Evolutionary conservation across 2,888 invertebrate genomes (phyloP), one percentile per base, ranked within the genome.

Genomic region (Girardia tigrina): DNA sequence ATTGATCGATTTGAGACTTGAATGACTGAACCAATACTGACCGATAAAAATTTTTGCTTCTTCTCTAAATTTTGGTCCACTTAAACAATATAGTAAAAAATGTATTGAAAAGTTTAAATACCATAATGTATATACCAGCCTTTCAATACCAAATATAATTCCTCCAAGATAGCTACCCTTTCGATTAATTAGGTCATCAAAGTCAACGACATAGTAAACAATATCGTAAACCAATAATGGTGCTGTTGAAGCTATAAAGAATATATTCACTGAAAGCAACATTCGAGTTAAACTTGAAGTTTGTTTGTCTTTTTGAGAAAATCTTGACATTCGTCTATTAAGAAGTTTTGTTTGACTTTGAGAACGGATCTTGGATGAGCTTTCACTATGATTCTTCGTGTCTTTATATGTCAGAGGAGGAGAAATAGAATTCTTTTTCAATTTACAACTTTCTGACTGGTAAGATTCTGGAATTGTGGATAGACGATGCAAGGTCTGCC

Each of bases 61-160:
- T 4, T 74, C 75, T 6, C 75, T 28, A 28, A 75, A 75, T 8
- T 28, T 28, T 12, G 75, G 75, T 20, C 75, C 75, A 75, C 75
- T 76, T 29, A 75, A 28, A 29, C 75, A 75, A 29, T 75, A 75
- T n/a, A 75, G 75, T 27, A 75, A 29, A 29, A 75, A 75, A 26
- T 75, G 75, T 23, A 75, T 75, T 1, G 75, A 74, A 29, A 29
- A 75, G 16, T 75, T 75, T 1, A 75, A 74, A 26, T 75, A 76
- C 75, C 26, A 76, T 16, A 75, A 6, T n/a, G 74, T 75, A 26
- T 75, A 75, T 23, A 28, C 28, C 26, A 76, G 20, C n/a, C 36
- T 26, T 73, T 73, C 73, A 8, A 73, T 23, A 29, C 73, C 73
- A 73, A 70, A 73, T n/a, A 73, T 29, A 6, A 73, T 29, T 20